These are phyloP conservation scores for Allacma fusca DNA, from an alignment of 2,888 invertebrate species.

Conservation along the genomic window DNA sequence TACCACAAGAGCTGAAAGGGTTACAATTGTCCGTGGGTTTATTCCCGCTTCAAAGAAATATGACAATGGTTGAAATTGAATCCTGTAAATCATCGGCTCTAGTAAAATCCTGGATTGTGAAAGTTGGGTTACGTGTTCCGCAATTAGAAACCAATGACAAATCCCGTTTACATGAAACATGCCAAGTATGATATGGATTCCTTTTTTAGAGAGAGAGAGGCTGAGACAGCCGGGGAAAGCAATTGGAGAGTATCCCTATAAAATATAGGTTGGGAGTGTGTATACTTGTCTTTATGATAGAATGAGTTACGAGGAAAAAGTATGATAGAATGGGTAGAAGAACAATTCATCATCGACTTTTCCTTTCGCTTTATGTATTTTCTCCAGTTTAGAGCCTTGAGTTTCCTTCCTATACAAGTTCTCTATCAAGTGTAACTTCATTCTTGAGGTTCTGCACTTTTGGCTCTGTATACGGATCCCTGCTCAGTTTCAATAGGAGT, in stretches of 20 bases:
- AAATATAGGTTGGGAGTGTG: neutral
- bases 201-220: neutral
- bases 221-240: too few relatives aligned
- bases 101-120: neutral
- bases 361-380: neutral
- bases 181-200: neutral
- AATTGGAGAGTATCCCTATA: too few relatives aligned
- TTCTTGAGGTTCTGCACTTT: neutral
- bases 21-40: neutral
- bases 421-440: slow-evolving; percentile 4
- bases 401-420: neutral
- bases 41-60: neutral
- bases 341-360: slow-evolving; percentile 43
- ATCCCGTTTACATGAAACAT: neutral
- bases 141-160: slow-evolving; percentile 16
- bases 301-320: slow-evolving; percentile 8
- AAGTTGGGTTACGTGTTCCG: slow-evolving; percentile 5
- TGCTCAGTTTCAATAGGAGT: too few relatives aligned
- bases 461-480: too few relatives aligned
- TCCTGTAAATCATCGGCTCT: neutral
- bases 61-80: slow-evolving; percentile 9
- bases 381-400: neutral
- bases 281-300: neutral
- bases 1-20: too few relatives aligned
- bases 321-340: slow-evolving; percentile 22